These are phyloP conservation scores for Grapholita molesta DNA, from an alignment of 1,140 invertebrate species.

Conservation along the genomic window DNA sequence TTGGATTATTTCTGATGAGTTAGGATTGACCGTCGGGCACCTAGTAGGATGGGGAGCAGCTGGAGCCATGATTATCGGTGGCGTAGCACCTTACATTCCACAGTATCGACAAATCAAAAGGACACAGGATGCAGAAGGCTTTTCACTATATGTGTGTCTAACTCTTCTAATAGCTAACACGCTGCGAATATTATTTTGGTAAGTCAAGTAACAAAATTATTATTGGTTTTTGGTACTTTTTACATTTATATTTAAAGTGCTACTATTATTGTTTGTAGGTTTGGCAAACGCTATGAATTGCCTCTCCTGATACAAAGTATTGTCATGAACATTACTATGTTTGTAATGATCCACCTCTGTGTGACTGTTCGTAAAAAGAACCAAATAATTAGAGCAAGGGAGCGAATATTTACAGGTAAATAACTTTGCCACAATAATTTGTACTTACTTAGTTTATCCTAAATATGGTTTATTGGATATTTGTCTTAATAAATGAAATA, in stretches of 20 bases:
- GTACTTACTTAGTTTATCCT: constrained; percentile 5
- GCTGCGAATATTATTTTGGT: constrained; percentile 98
- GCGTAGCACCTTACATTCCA: constrained; percentile 91
- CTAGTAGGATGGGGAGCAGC: constrained; percentile 84
- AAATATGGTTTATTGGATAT: constrained; percentile 21
- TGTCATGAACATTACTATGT: constrained; percentile 98
- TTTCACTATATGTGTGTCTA: constrained; percentile 97
- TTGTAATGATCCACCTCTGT: constrained; percentile 96
- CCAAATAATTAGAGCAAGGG: constrained; percentile 87
- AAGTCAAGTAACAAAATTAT: constrained; percentile 58
- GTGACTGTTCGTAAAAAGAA: constrained; percentile 91
- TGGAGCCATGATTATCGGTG: constrained; percentile 94
- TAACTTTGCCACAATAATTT: constrained; percentile 24
- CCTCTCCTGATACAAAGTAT: constrained; percentile 97
- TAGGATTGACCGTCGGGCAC: constrained; percentile 82
- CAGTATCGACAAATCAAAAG: constrained; percentile 95
- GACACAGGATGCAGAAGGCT: constrained; percentile 95
- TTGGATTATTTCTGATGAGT: constrained; percentile 85
- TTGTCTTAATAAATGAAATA: neutral
- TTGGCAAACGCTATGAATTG: constrained; percentile 97
- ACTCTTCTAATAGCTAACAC: constrained; percentile 97
- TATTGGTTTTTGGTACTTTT: constrained; percentile 15
- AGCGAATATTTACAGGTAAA: constrained; percentile 92
- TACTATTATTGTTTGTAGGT: constrained; percentile 83
- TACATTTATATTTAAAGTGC: constrained; percentile 16